phyloP scores from a whole-genome alignment of 2,888 invertebrate species.

The Quadroppia sp. region DNA sequence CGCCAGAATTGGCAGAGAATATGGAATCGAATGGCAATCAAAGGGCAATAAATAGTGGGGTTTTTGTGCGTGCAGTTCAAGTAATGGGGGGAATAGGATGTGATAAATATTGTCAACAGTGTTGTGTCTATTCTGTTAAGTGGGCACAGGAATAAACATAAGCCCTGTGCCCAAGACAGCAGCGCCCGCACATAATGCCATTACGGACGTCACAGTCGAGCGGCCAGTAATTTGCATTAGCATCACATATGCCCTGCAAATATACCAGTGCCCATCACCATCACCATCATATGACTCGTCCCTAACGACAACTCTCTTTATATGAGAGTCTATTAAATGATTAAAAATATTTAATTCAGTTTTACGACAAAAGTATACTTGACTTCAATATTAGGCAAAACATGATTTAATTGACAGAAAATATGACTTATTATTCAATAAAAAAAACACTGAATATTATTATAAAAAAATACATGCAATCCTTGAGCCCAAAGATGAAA shows the following conservation, averaged over 20 bases:
- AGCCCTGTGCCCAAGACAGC: neutral
- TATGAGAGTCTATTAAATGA: too few species aligned
- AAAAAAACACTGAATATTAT: too few species aligned
- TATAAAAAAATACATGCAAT: too few species aligned
- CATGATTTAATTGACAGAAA: too few species aligned
- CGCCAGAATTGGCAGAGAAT: neutral
- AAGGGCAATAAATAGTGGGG: slow-evolving; percentile 11
- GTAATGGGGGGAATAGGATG: slow-evolving; percentile 5
- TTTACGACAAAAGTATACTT: too few species aligned
- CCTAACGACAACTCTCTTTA: too few species aligned
- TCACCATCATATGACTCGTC: too few species aligned
- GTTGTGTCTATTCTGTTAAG: neutral
- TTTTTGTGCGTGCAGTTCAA: neutral
- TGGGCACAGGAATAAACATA: neutral
- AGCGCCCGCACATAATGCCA: neutral
- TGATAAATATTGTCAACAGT: slow-evolving; percentile 31
- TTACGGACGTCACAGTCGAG: slow-evolving; percentile 27
- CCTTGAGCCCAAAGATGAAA: neutral
- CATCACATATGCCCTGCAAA: neutral
- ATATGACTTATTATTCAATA: too few species aligned
- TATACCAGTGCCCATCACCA: too few species aligned
- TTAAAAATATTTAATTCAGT: too few species aligned
- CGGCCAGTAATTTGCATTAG: slow-evolving; percentile 30
- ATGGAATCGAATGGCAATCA: neutral
- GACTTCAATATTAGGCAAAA: too few species aligned